phyloP scores from a whole-genome alignment of 2,888 invertebrate genomes.

The Pheosia gnoma region DNA sequence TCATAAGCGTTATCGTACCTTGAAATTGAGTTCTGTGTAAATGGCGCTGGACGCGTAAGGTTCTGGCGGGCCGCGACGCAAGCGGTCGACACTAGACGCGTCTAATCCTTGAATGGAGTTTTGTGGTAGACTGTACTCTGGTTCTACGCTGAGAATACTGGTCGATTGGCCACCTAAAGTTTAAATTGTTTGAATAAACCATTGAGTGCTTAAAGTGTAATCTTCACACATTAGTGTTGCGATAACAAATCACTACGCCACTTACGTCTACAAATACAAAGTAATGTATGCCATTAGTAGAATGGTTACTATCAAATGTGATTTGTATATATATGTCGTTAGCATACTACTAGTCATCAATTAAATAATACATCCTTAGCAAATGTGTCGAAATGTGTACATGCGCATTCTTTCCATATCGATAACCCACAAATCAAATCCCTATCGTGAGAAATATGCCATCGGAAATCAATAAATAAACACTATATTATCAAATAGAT shows the following conservation, averaged over 20 bases:
- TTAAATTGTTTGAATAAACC: conserved; percentile 18
- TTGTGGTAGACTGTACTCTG: conserved; percentile 78
- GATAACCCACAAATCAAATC: conserved; percentile 22
- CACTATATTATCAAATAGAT: conserved; percentile 25
- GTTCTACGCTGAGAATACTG: conserved; percentile 74
- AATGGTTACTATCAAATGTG: background rate
- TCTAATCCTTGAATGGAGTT: conserved; percentile 79
- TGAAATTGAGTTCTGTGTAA: conserved; percentile 83
- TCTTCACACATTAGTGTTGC: conserved; percentile 6
- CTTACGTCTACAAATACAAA: conserved; percentile 3
- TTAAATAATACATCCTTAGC: no score
- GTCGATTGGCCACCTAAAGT: conserved; percentile 74
- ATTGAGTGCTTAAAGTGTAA: conserved; percentile 1
- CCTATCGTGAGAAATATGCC: conserved; percentile 52
- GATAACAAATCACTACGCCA: conserved; percentile 8
- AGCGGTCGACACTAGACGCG: conserved; percentile 72
- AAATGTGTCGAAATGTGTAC: no score
- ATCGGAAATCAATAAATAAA: conserved; percentile 36
- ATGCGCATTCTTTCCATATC: conserved; percentile 4
- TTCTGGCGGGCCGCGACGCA: conserved; percentile 75
- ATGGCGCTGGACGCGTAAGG: conserved; percentile 80
- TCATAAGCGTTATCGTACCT: conserved; percentile 76
- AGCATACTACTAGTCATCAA: no score
- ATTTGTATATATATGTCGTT: no score
- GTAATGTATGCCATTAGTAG: background rate